Evolutionary conservation across 2,888 invertebrate genomes (phyloP), one percentile per base, ranked within the genome.

Genomic region (Pollenia amentaria): DNA sequence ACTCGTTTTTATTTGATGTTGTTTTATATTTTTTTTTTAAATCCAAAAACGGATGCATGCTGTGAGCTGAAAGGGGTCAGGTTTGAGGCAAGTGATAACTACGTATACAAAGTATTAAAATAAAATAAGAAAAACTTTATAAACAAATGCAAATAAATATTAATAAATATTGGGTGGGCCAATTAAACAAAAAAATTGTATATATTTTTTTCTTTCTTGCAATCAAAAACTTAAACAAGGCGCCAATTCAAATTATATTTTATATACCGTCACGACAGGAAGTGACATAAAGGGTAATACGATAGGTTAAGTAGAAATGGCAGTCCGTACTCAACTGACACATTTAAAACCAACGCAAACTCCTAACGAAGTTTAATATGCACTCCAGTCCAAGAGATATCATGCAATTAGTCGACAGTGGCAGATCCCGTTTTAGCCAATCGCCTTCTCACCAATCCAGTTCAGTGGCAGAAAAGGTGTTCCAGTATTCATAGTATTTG

Each of bases 101-200:
- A 65, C 11, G 51, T 55, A 38, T 76, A 38, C 29, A 72, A 64
- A 72, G 42, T 51, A 11, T 29, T 55, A 21, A 53, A 64, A 40
- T 42, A 72, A 77, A 73, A 44, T 51, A 62, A 44, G 18, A 21
- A 42, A 65, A 77, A 57, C 42, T 38, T 55, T 78, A n/a, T n/a
- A 11, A 77, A 29, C 21, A 55, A 73, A 79, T 46, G 38, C 38
- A 60, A 29, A 79, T 40, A 69, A 51, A 85, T 77, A 80, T 80
- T 84, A 80, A 65, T 62, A 75, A 65, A 69, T 72, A 70, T 85
- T 88, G 89, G 89, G 89, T 89, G 89, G 89, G 85, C 89, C 88
- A 88, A 89, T 89, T 88, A 88, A 87, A 67, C 55, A 70, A 75
- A 73, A 65, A 67, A 48, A 57, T 60, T 14, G n/a, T 69, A 44